These are phyloP conservation scores for Drosophila jambulina DNA, from an alignment of 1,140 invertebrate genomes.

Conservation along the genomic window DNA sequence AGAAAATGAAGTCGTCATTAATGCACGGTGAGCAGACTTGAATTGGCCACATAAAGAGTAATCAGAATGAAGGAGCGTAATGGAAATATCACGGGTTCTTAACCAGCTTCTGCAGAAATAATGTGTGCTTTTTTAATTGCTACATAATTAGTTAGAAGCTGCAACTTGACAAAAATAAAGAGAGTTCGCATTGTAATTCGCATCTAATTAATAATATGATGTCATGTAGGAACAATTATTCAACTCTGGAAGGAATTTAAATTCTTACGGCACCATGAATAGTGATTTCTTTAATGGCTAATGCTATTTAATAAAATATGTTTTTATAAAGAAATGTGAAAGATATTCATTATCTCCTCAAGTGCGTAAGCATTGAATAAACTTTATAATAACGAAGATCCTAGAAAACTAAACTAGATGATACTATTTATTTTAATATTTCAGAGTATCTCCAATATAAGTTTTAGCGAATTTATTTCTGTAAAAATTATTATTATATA, in stretches of 20 bases:
- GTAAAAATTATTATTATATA: too few relatives aligned
- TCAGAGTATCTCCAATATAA: background rate
- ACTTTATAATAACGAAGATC: background rate
- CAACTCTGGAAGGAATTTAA: background rate
- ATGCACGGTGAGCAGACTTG: background rate
- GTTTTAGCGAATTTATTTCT: background rate
- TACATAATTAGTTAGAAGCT: slow-evolving; percentile 12
- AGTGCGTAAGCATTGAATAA: background rate
- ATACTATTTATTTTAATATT: too few relatives aligned
- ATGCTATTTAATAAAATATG: background rate
- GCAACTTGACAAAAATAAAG: slow-evolving; percentile 1
- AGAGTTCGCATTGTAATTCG: background rate
- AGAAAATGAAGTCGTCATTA: slow-evolving; percentile 24
- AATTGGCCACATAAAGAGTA: slow-evolving; percentile 11
- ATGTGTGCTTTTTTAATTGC: background rate
- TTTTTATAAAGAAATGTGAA: background rate
- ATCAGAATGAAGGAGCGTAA: slow-evolving; percentile 14
- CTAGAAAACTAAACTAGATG: background rate
- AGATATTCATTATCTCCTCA: background rate
- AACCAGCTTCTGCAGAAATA: background rate
- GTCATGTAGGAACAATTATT: background rate
- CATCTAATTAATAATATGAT: slow-evolving; percentile 5
- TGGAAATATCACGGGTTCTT: slow-evolving; percentile 15
- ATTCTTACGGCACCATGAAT: background rate
- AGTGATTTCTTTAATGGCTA: background rate